Base-by-base conservation (phyloP, 53 echinoderm and acorn worm genomes). In the Antedon mediterranea region DNA sequence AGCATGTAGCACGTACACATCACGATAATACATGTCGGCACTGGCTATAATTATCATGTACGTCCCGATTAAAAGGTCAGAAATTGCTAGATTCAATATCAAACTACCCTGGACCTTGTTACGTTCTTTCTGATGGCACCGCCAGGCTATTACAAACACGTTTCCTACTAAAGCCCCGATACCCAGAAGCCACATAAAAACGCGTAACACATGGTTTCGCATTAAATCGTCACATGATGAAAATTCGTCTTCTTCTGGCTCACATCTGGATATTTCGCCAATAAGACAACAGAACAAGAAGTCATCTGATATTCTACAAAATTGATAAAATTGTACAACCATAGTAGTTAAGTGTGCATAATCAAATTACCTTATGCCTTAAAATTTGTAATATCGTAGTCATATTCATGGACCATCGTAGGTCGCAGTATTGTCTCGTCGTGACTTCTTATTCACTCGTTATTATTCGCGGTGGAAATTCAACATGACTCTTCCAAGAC, bases 11-110 rank as follows among this genome's bases (percentile, higher is more conserved):
- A 87, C 84, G 83, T 97, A 97, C 0, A 88, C 88, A 34, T 87
- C 81, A 34, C 92, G 79, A 75, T 74, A 92, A 74, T 88, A 79
- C 27, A 77, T 83, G 33, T 97, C 97, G 13, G 89, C 91, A 31
- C 84, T 44, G 4, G 97, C 97, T 13, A 97, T 88, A 73, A 92
- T 92, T 34, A 97, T 71, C 97, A 97, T 97, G 84, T 97, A 97
- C 15, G 88, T 77, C 14, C 97, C 97, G 89, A 97, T 97, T 28
- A 97, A 34, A 57, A 92, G 85, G 74, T 97, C 97, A 0, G 97
- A 87, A 3, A 97, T 28, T 3, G 91, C 97, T 14, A 97, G 88
- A 75, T 97, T 92, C 26, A 97, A 82, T 31, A 97, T 97, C 30
- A 97, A 79, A 33, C 85, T 82, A 43, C 86, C 79, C 44, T 97